These are phyloP conservation scores for Cheumatopsyche charites DNA, from an alignment of 1,140 invertebrate species.

Conservation along the genomic window DNA sequence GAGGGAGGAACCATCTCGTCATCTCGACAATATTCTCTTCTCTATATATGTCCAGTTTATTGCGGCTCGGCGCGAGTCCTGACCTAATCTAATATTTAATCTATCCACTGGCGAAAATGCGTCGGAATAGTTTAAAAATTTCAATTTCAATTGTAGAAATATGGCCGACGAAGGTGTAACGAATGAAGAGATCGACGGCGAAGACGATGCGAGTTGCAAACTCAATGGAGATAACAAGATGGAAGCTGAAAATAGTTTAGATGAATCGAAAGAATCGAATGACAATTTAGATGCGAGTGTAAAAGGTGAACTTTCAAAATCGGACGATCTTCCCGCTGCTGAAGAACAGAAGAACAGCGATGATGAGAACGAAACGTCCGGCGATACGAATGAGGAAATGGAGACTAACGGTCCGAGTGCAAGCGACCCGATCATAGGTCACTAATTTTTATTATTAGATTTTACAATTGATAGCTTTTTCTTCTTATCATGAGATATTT, in stretches of 20 bases:
- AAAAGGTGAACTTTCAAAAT: conserved; percentile 24
- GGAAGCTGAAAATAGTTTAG: background rate
- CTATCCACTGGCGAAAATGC: no score
- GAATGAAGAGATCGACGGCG: conserved; percentile 31
- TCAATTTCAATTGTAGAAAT: no score
- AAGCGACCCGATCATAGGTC: background rate
- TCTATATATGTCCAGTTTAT: no score
- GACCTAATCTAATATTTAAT: no score
- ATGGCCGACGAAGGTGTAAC: conserved; percentile 43
- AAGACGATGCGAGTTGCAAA: conserved; percentile 29
- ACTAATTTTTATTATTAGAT: background rate
- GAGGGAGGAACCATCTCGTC: no score
- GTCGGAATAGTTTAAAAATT: no score
- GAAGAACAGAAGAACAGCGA: background rate
- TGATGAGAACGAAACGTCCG: background rate
- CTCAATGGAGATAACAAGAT: conserved; percentile 38
- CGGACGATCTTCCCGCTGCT: conserved; percentile 16
- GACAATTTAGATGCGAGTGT: background rate
- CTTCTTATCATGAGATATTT: background rate
- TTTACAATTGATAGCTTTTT: background rate
- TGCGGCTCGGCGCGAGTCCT: no score
- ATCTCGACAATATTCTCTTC: no score
- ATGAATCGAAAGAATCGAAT: background rate
- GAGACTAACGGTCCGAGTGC: background rate
- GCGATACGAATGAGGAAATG: background rate